phyloP scores from a whole-genome alignment of 2,797 vertebrate genomes.

The Neopelma chrysocephalum region DNA sequence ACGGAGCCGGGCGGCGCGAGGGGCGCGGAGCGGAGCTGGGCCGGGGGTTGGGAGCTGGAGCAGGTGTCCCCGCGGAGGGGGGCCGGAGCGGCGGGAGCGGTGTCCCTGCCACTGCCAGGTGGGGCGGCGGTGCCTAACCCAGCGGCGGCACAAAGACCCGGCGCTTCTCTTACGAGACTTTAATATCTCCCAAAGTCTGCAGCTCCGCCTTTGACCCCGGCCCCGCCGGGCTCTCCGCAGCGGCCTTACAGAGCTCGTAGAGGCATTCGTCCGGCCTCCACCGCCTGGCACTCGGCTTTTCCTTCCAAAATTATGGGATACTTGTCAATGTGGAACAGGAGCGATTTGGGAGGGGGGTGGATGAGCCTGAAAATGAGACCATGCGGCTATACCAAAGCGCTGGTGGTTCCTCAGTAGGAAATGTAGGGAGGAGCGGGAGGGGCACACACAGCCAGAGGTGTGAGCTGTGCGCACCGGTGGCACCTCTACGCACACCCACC shows the following conservation, averaged over 20 bases:
- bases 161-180: not conserved
- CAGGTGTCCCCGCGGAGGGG: not conserved
- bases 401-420: not conserved
- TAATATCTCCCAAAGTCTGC: rapidly evolving
- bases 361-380: not conserved
- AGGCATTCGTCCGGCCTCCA: no score
- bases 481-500: not conserved
- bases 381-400: not conserved
- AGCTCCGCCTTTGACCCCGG: no score
- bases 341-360: not conserved
- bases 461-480: rapidly evolving
- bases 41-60: not conserved
- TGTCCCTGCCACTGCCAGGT: no score
- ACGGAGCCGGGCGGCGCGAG: rapidly evolving
- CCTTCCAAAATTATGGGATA: rapidly evolving
- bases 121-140: not conserved
- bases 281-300: not conserved
- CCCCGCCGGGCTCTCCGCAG: not conserved
- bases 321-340: not conserved
- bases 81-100: rapidly evolving
- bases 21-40: not conserved
- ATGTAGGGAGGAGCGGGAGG: not conserved
- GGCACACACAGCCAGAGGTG: not conserved
- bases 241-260: not conserved
- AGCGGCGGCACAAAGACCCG: rapidly evolving